Evolutionary conservation across 2,797 vertebrate species (phyloP).

Genomic region (Chrosomus eos): DNA sequence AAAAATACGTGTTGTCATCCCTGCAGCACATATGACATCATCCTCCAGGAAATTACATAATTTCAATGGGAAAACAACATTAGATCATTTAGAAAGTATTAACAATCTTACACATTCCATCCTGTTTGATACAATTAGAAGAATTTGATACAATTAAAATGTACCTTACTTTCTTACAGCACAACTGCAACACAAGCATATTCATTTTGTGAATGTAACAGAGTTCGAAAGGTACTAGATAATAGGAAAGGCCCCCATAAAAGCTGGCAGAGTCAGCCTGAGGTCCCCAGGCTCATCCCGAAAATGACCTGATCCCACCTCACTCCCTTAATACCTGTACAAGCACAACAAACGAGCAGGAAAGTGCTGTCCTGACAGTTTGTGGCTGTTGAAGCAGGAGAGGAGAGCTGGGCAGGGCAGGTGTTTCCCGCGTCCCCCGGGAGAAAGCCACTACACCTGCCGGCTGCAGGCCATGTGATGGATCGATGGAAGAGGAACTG

Average conservation of each 20-base stretch:
- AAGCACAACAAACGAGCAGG: conserved; percentile 79
- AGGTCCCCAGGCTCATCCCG: conserved; percentile 50
- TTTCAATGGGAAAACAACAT: neutral
- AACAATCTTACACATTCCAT: neutral
- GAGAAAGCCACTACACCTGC: conserved; percentile 81
- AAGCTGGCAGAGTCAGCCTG: conserved; percentile 42
- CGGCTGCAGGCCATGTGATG: conserved; percentile 80
- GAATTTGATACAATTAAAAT: neutral
- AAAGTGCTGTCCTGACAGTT: conserved; percentile 86
- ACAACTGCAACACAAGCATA: neutral
- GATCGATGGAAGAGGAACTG: conserved; percentile 85
- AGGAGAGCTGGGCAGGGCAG: conserved; percentile 76
- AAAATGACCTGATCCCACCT: conserved; percentile 66
- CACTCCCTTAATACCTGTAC: conserved; percentile 75
- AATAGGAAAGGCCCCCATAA: neutral
- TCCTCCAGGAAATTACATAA: neutral
- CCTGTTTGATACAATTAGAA: neutral
- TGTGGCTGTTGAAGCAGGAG: conserved; percentile 74
- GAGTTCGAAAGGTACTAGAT: neutral
- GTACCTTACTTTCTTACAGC: neutral
- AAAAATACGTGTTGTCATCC: neutral
- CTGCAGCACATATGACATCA: neutral
- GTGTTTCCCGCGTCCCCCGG: conserved; percentile 82
- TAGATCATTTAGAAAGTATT: neutral
- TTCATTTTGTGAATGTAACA: conserved; percentile 25